Evolutionary conservation across 1,140 invertebrate genomes (phyloP).

Genomic region (Lasioglossum albipes): DNA sequence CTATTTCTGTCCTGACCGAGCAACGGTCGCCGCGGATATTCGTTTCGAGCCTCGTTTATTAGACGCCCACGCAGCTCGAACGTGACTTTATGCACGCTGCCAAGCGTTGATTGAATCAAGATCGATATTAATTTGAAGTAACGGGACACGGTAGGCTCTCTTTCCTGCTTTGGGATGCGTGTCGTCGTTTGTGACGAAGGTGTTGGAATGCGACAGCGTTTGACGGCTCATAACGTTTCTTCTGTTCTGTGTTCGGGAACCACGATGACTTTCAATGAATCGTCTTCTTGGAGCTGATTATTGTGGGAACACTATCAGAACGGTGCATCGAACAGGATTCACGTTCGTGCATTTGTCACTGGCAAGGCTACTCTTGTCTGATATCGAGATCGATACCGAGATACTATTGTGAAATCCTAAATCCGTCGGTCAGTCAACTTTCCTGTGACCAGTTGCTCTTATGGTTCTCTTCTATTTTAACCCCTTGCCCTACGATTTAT

Average conservation of each 20-base stretch:
- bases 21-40: constrained; percentile 32
- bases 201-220: not conserved
- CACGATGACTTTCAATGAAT: no score
- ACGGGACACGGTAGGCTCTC: constrained; percentile 34
- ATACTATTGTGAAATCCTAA: no score
- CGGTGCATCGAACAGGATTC: no score
- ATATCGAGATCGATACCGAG: no score
- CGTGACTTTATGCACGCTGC: constrained; percentile 33
- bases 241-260: not conserved
- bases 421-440: no score
- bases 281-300: no score
- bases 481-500: no score
- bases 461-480: no score
- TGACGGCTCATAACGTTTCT: not conserved
- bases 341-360: no score
- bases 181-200: not conserved
- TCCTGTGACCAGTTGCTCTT: no score
- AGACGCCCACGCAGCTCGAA: constrained; percentile 48
- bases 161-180: constrained; percentile 28
- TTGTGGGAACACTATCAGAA: no score
- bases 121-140: constrained; percentile 58
- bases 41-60: constrained; percentile 49
- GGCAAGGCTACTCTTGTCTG: no score
- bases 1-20: constrained; percentile 56
- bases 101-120: constrained; percentile 33